Evolutionary conservation across 2,113 vertebrate genomes (phyloP), one percentile per base, ranked within the genome.

Genomic region (Thunnus thynnus): DNA sequence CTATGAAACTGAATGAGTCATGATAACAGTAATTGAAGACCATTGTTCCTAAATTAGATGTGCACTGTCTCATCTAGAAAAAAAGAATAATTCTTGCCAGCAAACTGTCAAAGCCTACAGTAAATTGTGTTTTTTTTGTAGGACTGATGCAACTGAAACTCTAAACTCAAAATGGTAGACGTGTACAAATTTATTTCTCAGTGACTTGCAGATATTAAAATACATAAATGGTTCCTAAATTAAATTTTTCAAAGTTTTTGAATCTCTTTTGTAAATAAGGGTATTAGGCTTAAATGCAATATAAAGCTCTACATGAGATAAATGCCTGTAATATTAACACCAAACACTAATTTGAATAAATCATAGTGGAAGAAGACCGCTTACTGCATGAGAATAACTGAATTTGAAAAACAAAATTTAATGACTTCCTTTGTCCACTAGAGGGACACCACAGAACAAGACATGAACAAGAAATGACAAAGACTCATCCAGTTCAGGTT

Each of bases 371-470:
- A 66, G 22, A 25, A 57, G 16, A 30, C 2, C n/a, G 17, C 8
- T 25, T 25, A 60, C 3, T 20, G 16, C 17, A 30, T 22, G 30
- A 55, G 7, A 58, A 32, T 25, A 36, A 41, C 9, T 50, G 5
- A 25, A 54, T 1, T 13, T 1, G 9, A 51, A 22, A n/a, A 72
- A 20, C 17, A 76, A 20, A 48, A 52, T 61, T 61, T 7, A 13
- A 66, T 65, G 1, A 64, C 74, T 13, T 70, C 3, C 2, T 81
- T 56, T 64, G 83, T 82, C 91, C 91, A 92, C 91, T 87, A 92
- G 90, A 85, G 90, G 90, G 91, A 88, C 48, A 74, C 52, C 48
- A 74, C 65, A 61, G 16, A 47, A 56, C 55, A 54, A 0, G 10
- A 79, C 2, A 67, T 20, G 18, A 22, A 66, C 51, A 16, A 11